These are phyloP conservation scores for Mustela nigripes DNA, from an alignment of 2,113 vertebrate genomes.

Conservation along the genomic window DNA sequence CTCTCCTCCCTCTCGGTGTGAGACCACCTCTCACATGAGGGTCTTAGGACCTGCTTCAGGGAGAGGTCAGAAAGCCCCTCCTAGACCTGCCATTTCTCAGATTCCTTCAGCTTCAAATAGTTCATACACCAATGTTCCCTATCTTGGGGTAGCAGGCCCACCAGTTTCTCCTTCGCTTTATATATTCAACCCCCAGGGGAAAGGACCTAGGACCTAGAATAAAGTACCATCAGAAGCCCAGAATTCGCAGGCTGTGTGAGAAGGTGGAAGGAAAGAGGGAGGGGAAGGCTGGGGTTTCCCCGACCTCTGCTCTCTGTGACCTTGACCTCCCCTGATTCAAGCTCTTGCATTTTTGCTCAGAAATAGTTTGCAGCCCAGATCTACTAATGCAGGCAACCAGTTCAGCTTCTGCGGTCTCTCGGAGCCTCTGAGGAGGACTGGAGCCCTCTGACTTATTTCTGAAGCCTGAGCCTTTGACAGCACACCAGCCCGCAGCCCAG, in stretches of 20 bases:
- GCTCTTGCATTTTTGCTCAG: background rate
- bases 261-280: accelerated
- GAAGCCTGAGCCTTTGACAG: background rate
- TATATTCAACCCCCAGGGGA: background rate
- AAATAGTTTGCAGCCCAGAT: background rate
- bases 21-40: background rate
- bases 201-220: background rate
- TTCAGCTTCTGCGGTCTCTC: background rate
- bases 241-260: background rate
- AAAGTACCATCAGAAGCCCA: background rate
- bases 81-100: background rate
- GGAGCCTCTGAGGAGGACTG: background rate
- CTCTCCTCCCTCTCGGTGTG: background rate
- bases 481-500: background rate
- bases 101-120: background rate
- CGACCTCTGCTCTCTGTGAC: background rate
- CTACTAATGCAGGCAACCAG: accelerated
- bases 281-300: background rate
- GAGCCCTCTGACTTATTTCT: background rate
- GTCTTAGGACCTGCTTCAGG: background rate
- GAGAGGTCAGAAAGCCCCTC: background rate
- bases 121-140: accelerated
- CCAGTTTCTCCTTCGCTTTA: background rate
- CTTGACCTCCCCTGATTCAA: background rate
- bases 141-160: background rate